These are phyloP conservation scores for Equus przewalskii DNA, from an alignment of 2,113 vertebrate genomes.

Conservation along the genomic window DNA sequence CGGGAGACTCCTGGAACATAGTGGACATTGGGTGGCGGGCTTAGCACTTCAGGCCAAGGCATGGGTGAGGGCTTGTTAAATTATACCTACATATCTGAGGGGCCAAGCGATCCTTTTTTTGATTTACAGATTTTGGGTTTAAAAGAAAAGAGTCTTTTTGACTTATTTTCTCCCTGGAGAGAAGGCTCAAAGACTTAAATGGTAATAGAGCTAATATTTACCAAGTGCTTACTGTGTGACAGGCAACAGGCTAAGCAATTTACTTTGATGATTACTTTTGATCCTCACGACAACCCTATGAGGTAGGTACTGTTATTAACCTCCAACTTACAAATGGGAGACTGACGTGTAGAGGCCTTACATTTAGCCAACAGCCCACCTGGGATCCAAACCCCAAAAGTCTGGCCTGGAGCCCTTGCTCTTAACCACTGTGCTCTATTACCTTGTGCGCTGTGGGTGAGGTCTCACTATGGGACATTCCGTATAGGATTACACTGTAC, in stretches of 20 bases:
- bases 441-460: not conserved
- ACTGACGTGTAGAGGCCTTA: not conserved
- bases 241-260: not conserved
- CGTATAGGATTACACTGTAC: not conserved
- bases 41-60: not conserved
- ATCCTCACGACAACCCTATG: not conserved
- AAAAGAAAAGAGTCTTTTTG: not conserved
- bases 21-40: not conserved
- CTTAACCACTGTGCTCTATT: not conserved
- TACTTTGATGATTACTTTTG: not conserved
- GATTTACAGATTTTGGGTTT: not conserved
- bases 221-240: not conserved
- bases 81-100: not conserved
- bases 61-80: not conserved
- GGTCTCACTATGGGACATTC: not conserved
- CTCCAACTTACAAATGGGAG: not conserved
- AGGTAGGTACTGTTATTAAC: not conserved
- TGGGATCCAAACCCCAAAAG: not conserved
- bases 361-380: not conserved
- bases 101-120: not conserved
- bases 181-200: not conserved
- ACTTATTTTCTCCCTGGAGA: not conserved
- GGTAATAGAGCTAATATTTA: not conserved
- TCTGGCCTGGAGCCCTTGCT: not conserved
- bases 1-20: not conserved